Evolutionary conservation across 2,797 vertebrate genomes (phyloP).

Genomic region (Discoglossus pictus): DNA sequence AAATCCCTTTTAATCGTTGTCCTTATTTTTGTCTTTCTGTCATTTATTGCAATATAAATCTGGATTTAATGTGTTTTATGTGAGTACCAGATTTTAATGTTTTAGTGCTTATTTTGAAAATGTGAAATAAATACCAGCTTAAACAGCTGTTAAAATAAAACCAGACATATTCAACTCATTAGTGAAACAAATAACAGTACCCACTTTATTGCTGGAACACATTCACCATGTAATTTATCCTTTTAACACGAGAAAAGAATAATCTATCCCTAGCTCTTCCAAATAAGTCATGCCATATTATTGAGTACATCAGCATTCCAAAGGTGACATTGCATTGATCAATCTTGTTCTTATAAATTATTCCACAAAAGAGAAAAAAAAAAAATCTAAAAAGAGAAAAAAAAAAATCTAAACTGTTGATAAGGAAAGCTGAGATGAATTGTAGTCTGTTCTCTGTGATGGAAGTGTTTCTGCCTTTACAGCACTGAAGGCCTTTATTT

Average conservation of each 20-base stretch:
- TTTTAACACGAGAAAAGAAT: conserved; percentile 19
- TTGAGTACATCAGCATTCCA: conserved; percentile 56
- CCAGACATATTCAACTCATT: conserved; percentile 20
- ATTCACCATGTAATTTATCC: conserved; percentile 39
- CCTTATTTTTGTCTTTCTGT: not conserved
- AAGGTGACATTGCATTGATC: conserved; percentile 56
- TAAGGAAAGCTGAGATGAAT: conserved; percentile 80
- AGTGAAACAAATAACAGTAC: conserved; percentile 25
- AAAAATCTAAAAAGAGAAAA: no score
- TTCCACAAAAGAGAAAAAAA: conserved; percentile 8
- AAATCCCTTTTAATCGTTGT: no score
- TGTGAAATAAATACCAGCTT: conserved; percentile 19
- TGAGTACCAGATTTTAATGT: not conserved
- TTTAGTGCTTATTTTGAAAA: conserved; percentile 5
- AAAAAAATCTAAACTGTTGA: conserved; percentile 54
- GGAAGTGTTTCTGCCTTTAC: conserved; percentile 64
- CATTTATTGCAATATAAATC: conserved; percentile 16
- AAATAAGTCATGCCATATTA: conserved; percentile 56
- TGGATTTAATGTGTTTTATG: not conserved
- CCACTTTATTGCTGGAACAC: conserved; percentile 45
- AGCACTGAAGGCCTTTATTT: conserved; percentile 82
- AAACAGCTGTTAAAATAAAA: conserved; percentile 42
- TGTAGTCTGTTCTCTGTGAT: conserved; percentile 82
- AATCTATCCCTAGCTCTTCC: conserved; percentile 37
- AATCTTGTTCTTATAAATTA: conserved; percentile 34